Evolutionary conservation across 2,113 vertebrate species (phyloP), one percentile per base, ranked within the genome.

Genomic region (Bucco capensis): DNA sequence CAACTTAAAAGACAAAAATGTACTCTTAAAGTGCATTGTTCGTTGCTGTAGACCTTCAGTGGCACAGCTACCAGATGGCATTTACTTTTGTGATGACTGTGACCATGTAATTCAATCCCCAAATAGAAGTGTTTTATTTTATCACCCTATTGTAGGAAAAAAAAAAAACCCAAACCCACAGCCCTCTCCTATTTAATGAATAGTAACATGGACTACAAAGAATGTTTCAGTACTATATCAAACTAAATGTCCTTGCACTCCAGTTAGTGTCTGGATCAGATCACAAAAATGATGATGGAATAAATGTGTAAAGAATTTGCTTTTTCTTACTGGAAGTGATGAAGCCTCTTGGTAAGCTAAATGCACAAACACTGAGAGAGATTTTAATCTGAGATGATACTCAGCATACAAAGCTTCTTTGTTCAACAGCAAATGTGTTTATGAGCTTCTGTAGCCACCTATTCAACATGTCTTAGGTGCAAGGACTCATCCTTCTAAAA

Each of bases 51-150:
- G 88, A 84, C 64, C 84, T 54, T 85, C 50, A 50, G 83, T 65
- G 91, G 77, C 80, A 90, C 25, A 85, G 66, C 47, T 95, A 95
- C 91, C 78, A 38, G 27, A 88, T 92, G 76, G 54, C 96, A 96
- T 92, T 96, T 97, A 95, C 96, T 96, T 97, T 91, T 96, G 89
- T 97, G 72, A 67, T 75, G 79, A 62, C 61, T 90, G 62, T 89
- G 69, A 95, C 83, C 38, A 10, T 82, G 82, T 94, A 97, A 96
- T 97, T 96, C 94, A 96, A 74, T 19, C 38, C 56, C 53, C 51
- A 95, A 96, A 97, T 94, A 86, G 54, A 92, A 92, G 83, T 93
- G 94, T 89, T 96, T 95, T 93, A 95, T 97, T 97, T 96, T 95
- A 96, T 95, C 83, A 91, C 35, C 60, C 75, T 94, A 89, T 96